Conservation (phyloP, 2,113 vertebrate species). For the Silurus glanis region DNA sequence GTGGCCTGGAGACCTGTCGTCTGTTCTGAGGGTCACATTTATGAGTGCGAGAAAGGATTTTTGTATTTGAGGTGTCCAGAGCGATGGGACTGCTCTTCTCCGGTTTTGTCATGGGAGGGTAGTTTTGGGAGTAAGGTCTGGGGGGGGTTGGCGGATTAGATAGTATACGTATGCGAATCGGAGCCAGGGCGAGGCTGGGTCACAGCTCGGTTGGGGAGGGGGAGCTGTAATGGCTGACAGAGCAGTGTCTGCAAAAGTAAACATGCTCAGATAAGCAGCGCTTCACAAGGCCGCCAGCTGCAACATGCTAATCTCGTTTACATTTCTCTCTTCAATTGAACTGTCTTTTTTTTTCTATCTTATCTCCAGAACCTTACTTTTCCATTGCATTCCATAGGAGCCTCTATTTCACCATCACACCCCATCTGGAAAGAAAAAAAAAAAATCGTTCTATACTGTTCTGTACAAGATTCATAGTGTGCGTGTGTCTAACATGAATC, state of each 20-base stretch:
- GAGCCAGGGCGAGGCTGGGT: conserved; percentile 36
- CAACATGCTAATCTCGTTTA: conserved; percentile 54
- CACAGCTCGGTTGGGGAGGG: conserved; percentile 29
- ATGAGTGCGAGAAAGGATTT: conserved; percentile 40
- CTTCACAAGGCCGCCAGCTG: conserved; percentile 58
- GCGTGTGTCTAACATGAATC: neutral
- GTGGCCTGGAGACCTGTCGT: conserved; percentile 53
- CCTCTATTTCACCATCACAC: conserved; percentile 28
- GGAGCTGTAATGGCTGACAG: conserved; percentile 52
- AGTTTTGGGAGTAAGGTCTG: conserved; percentile 56
- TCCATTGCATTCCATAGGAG: conserved; percentile 54
- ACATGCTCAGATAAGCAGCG: conserved; percentile 52
- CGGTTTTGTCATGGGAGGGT: conserved; percentile 46
- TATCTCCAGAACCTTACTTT: conserved; percentile 52
- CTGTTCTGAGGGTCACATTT: conserved; percentile 35
- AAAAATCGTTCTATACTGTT: neutral
- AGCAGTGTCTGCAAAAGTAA: conserved; percentile 50
- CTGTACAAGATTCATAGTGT: neutral
- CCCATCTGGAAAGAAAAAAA: conserved; percentile 16
- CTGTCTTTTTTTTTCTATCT: conserved; percentile 45
- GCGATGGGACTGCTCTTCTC: conserved; percentile 37
- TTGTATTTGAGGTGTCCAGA: conserved; percentile 36
- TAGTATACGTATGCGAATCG: conserved; percentile 34
- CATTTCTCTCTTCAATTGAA: conserved; percentile 56
- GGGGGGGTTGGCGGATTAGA: conserved; percentile 46